Evolutionary conservation across 2,797 vertebrate genomes (phyloP).

Genomic region (Coendou prehensilis): DNA sequence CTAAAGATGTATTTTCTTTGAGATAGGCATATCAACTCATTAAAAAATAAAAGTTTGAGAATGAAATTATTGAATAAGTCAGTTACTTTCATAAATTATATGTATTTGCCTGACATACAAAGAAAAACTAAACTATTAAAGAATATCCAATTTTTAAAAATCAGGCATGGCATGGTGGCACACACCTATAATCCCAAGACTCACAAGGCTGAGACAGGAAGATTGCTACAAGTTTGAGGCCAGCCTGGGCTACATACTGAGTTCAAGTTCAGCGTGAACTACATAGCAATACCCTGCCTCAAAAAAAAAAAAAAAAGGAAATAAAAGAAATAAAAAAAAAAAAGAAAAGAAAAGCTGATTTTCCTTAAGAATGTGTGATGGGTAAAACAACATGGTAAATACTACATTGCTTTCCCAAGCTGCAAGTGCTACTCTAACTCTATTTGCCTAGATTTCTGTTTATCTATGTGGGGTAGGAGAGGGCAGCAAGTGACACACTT

Average conservation of each 20-base stretch:
- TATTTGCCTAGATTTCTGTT: neutral
- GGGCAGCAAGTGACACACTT: too few relatives aligned
- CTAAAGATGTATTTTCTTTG: neutral
- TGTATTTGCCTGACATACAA: neutral
- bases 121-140: neutral
- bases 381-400: neutral
- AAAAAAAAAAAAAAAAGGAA: neutral
- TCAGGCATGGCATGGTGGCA: neutral
- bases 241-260: neutral
- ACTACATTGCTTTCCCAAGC: neutral
- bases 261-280: neutral
- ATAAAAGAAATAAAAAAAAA: neutral
- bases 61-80: conserved; percentile 15
- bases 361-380: neutral
- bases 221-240: neutral
- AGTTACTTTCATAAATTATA: conserved; percentile 3
- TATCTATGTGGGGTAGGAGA: neutral
- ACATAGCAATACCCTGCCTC: neutral
- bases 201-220: neutral
- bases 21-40: neutral
- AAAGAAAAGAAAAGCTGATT: neutral
- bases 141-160: neutral
- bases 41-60: neutral
- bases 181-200: neutral
- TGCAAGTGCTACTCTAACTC: neutral